Base-by-base conservation (phyloP, 2,797 vertebrate genomes). In the Florisuga fusca region DNA sequence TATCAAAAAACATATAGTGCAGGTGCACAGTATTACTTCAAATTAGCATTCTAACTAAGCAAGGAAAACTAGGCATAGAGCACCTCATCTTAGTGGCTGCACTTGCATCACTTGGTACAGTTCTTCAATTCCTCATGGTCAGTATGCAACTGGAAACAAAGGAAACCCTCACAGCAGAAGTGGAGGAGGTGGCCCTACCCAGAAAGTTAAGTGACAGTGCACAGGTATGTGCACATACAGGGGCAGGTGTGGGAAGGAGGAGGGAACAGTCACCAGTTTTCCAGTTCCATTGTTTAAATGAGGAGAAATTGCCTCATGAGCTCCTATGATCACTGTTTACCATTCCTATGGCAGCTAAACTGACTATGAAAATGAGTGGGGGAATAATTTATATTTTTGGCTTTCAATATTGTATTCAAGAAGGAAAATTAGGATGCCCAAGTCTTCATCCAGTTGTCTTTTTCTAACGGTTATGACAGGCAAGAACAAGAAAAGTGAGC, bases 141-240 rank as follows among this genome's bases (percentile, higher is more conserved):
- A 18, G 31, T 6, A 9, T 10, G 12, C 63, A 71, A 46, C 36
- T 46, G 26, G 48, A 66, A 87, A 71, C 41, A 68, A 58, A 55
- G 41, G 51, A 53, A 74, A 43, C 18, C 38, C n/a, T 38, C 5
- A 38, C 33, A 19, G 33, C 6, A 11, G 27, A 12, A 63, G 19
- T 8, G 16, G 72, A 45, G 23, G 33, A 43, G 34, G 15, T 31
- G 12, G 22, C 38, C 36, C 36, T 50, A 19, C 14, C 4, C 33
- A 64, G 78, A 21, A 74, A 59, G 63, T 11, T 20, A 27, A 59
- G 31, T 16, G 27, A 17, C 51, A 2, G 0, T 8, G 17, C 19
- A 0, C 15, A 15, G 6, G 10, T 10, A 31, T 3, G 25, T 41
- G 15, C 8, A 21, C 21, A 3, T 2, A 45, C 22, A 45, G 26